Evolutionary conservation across 2,797 vertebrate genomes (phyloP).

Genomic region (Helicolenus hilgendorfi): DNA sequence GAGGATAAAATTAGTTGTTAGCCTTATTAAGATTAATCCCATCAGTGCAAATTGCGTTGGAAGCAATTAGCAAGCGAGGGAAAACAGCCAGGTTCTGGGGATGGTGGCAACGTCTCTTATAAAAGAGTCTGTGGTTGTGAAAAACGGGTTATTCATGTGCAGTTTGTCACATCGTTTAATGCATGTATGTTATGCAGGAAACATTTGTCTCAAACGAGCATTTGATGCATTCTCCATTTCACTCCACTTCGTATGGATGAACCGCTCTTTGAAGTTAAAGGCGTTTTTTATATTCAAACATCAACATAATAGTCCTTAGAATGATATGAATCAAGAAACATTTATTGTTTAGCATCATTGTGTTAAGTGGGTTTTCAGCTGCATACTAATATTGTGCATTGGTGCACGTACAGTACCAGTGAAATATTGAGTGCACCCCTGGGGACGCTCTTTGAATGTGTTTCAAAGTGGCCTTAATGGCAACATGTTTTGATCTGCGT

Average conservation of each 20-base stretch:
- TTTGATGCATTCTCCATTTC: neutral
- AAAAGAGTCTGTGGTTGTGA: neutral
- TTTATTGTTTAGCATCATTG: neutral
- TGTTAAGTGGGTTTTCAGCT: neutral
- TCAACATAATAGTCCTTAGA: neutral
- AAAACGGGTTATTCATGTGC: neutral
- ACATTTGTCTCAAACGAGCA: neutral
- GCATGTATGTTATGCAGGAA: neutral
- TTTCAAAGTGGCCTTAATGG: slow-evolving; percentile 32
- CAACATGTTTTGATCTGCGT: slow-evolving; percentile 45
- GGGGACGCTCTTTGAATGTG: slow-evolving; percentile 10
- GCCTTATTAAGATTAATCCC: neutral
- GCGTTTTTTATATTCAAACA: neutral
- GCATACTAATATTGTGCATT: neutral
- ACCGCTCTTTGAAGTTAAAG: neutral
- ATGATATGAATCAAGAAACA: neutral
- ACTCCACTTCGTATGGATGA: neutral
- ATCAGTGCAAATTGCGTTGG: neutral
- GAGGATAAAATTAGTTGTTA: neutral
- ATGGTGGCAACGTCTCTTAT: neutral
- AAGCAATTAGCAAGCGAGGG: neutral
- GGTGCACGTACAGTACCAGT: neutral
- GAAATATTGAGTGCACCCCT: neutral
- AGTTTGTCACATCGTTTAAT: neutral
- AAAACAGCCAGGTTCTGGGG: neutral